Base-by-base conservation (phyloP, 2,797 vertebrate genomes). In the Hylomyscus alleni region DNA sequence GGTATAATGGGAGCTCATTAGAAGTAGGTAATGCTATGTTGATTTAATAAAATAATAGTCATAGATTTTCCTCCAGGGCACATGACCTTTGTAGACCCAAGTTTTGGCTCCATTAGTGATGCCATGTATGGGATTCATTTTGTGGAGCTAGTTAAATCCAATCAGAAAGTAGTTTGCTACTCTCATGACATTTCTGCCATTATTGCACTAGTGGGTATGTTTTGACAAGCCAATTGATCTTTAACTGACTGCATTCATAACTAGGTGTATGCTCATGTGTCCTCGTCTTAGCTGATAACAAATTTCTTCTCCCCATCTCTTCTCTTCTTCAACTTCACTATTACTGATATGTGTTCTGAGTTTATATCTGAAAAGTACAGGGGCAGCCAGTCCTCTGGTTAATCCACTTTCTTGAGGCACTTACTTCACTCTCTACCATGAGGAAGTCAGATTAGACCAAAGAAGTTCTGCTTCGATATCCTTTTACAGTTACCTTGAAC, bases 281-380 rank as follows among this genome's bases (percentile, higher is more conserved):
- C 2, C 24, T 62, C 60, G 44, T 11, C 7, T 17, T 58, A 15
- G 60, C 3, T 60, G 14, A 26, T 44, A 44, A 13, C 3, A 82
- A 44, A 31, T 12, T 47, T 0, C 9, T 29, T 34, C 1, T 1
- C 22, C 40, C 4, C n/a, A 44, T 47, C 6, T n/a, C 24, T 82
- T 26, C 24, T 37, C 11, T 22, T 58, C 67, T 15, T 87, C 40
- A 24, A n/a, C 9, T 26, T 77, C 50, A 22, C 26, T 47, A 19
- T 69, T 80, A 76, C 9, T 73, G 56, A 26, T 34, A 15, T 81
- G 34, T 47, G 47, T 56, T n/a, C 62, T 54, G 19, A 80, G 13
- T 6, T 72, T 54, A 62, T n/a, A 89, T 67, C 78, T 93, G 17
- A 22, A 88, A 37, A 62, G 20, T 9, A 44, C 22, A 62, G 26